Percentiles rank a stretch among this genome's conserved stretches.
These are phyloP conservation scores for Strix occidentalis DNA, from an alignment of 2,797 vertebrate genomes.

Conservation along the genomic window DNA sequence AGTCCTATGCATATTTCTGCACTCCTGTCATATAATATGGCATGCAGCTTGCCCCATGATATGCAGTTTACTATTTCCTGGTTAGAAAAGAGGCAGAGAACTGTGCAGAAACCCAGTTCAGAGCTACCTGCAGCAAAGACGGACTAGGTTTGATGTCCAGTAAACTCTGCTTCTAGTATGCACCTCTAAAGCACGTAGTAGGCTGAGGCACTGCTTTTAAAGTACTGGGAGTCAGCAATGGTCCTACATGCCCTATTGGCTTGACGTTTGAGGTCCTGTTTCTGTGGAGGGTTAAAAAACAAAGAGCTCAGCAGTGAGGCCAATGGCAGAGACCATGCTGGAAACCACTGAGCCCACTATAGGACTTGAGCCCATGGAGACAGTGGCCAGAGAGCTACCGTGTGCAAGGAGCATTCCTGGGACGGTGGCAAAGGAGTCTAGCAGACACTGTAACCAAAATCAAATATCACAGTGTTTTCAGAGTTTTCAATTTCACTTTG, in stretches of 20 bases:
- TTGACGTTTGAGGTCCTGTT: not conserved
- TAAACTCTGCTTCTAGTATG: not conserved
- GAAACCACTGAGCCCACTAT: not conserved
- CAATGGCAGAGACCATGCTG: not conserved
- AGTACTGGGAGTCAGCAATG: not conserved
- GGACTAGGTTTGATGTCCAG: not conserved
- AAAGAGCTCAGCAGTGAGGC: not conserved
- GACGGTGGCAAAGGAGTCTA: not conserved
- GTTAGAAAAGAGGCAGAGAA: not conserved
- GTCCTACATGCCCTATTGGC: not conserved
- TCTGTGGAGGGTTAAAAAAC: not conserved
- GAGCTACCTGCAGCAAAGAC: not conserved
- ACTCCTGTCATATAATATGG: not conserved
- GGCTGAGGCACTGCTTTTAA: not conserved
- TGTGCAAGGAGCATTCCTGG: not conserved
- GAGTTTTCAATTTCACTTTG: not conserved
- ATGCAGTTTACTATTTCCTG: not conserved
- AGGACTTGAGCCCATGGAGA: not conserved
- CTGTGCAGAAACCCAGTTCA: not conserved
- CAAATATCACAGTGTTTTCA: not conserved
- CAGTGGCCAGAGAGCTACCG: fast-evolving
- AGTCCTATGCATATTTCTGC: not conserved
- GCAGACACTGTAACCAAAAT: not conserved
- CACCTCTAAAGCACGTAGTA: not conserved
- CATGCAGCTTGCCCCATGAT: not conserved